Evolutionary conservation across 2,888 invertebrate species (phyloP), one percentile per base, ranked within the genome.

Genomic region (Drosophila seclusa): DNA sequence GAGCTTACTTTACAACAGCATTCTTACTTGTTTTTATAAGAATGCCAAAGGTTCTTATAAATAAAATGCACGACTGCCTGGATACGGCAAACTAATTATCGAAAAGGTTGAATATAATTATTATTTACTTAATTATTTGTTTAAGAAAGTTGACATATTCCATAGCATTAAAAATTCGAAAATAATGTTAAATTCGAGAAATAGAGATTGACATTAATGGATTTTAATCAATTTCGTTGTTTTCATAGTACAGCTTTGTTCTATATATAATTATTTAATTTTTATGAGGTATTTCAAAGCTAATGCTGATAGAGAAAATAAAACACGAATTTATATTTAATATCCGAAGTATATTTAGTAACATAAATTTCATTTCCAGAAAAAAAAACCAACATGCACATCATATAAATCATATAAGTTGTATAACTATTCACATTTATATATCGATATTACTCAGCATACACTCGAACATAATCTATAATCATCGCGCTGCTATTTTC

Each of bases 401-500:
- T 13, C 3, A 29, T 24, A 16, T 24, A 18, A 45, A 13, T 45
- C 42, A 42, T 11, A 21, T 24, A n/a, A 50, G 29, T 50, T 50
- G 1, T 29, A 31, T 6, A 6, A n/a, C 29, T 50, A 31, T n/a
- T 50, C 21, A 36, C 7, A 31, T 21, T 40, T 16, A 27, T 16
- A 2, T 21, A 13, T 21, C 2, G 2, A 8, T 10, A 13, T 38
- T 75, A 86, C 7, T 72, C 75, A 2, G 93, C 92, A 81, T 91
- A 93, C 21, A 93, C 92, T 34, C 89, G 90, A 0, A 93, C 91
- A 82, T 90, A 92, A 69, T 93, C 93, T 8, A 93, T 83, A 55
- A 89, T 70, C 73, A 93, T 73, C 1, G 87, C 81, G 4, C 82
- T 83, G 0, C 87, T 77, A 45, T 95, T 94, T 4, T 95, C 94